A percentile compares a stretch with the other conserved stretches of the same genome.
These are phyloP conservation scores for Diachrysia chrysitis DNA, from an alignment of 2,888 invertebrate species.

Conservation along the genomic window DNA sequence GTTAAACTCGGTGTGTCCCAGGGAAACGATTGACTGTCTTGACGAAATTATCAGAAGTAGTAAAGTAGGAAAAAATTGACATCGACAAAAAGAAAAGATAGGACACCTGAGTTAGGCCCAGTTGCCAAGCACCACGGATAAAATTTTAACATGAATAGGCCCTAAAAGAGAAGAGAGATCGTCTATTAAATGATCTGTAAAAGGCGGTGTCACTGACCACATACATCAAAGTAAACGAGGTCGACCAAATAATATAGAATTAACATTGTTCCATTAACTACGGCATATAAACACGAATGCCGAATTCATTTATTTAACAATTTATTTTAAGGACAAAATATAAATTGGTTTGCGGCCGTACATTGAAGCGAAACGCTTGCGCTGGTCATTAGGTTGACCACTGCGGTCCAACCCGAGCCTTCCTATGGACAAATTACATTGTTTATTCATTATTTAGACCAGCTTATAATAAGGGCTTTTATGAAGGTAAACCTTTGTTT, in stretches of 20 bases:
- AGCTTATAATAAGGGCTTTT: constrained; percentile 50
- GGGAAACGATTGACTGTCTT: too few species aligned
- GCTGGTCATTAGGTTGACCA: constrained; percentile 68
- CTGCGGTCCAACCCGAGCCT: constrained; percentile 56
- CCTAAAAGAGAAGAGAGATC: background rate
- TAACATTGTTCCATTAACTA: constrained; percentile 45
- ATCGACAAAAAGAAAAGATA: too few species aligned
- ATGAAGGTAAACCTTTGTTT: constrained; percentile 29
- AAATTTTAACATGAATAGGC: too few species aligned
- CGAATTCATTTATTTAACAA: constrained; percentile 54
- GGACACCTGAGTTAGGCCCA: too few species aligned
- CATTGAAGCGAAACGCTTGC: constrained; percentile 63
- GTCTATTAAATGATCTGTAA: background rate
- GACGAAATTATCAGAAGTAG: too few species aligned
- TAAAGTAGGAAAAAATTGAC: too few species aligned
- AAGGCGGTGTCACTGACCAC: background rate
- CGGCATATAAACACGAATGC: constrained; percentile 34
- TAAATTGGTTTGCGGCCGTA: constrained; percentile 69
- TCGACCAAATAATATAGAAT: constrained; percentile 20
- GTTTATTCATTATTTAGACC: constrained; percentile 67
- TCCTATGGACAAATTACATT: constrained; percentile 71
- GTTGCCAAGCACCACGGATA: too few species aligned
- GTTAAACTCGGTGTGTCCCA: too few species aligned
- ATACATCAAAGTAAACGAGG: constrained; percentile 19
- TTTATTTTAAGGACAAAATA: constrained; percentile 63